Base-by-base conservation (phyloP, 2,888 invertebrate species). In the Oasisia sp. region DNA sequence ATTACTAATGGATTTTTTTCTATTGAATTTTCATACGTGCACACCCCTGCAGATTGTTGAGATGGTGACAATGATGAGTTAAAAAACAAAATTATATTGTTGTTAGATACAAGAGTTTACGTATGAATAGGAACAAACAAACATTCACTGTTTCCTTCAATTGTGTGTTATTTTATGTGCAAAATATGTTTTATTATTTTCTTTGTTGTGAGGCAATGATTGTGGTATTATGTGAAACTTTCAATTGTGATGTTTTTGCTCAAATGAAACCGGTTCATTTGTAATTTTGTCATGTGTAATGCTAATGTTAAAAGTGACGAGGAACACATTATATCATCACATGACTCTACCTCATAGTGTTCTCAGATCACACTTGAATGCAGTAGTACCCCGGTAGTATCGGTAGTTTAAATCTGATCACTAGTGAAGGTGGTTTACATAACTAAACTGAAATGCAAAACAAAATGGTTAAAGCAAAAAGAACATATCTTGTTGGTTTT, bases 31-130 rank as follows among this genome's bases (percentile, higher is more conserved):
- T 50, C 50, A 50, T 50, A 9, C 14, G 50, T 50, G 50, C 50
- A 2, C 50, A 50, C 9, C 50, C 50, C 50, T 74, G 27, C 7
- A 74, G 27, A 19, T 27, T n/a, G 27, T 74, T 27, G 27, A 5
- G 4, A 74, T 19, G 74, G 56, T 56, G 56, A n/a, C 19, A 19
- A 74, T 74, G 74, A 74, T 19, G 27, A 74, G 74, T 74, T 27
- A 7, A 14, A 27, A 74, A 74, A 74, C 27, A 27, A 74, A n/a
- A 74, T 74, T 27, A 74, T 27, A 74, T 74, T 74, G 27, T 74
- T 74, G n/a, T 74, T 74, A 74, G 74, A 74, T 74, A 74, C n/a
- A n/a, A n/a, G 19, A 74, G n/a, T 74, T 74, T 74, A 74, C 74
- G 27, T 74, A 74, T 19, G n/a, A 74, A 27, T 74, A 74, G 14